Base-by-base conservation (phyloP, 2,888 invertebrate species). In the Petrolisthes manimaculis region DNA sequence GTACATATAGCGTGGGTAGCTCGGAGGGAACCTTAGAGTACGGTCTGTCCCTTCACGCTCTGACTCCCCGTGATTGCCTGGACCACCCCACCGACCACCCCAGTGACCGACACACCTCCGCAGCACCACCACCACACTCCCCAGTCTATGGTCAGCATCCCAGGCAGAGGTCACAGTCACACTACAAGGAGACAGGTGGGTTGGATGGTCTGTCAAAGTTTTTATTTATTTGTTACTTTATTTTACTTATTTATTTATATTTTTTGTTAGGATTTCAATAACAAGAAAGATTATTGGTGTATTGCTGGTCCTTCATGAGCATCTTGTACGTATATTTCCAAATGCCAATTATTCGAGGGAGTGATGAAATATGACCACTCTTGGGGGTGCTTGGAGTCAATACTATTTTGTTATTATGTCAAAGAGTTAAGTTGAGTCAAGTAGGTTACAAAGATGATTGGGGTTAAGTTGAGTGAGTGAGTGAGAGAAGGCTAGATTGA, bases 131-230 rank as follows among this genome's bases (percentile, higher is more conserved):
- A 24, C 79, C 67, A 53, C 79, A 87, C 78, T 79, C 86, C 4
- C 86, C 86, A 18, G 56, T 71, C n/a, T 87, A 87, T 71, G 81
- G 83, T 54, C 86, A 83, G 21, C n/a, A 56, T 4, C 21, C 51
- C 4, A 61, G 86, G 5, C 86, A 87, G 78, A 21, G 86, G n/a
- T 77, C 86, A 8, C 86, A 87, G 69, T 87, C 86, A 21, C 83
- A 87, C 86, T 87, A 87, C 71, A 87, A 87, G 71, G 86, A 87
- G 56, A 87, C 86, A 78, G 86, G 86, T 87, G 24, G 69, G 81
- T 14, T 5, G 18, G 51, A 18, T 61, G 1, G 37, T 37, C 37
- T 37, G 37, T 37, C 37, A 37, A 0, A 37, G 37, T 37, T 37
- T 37, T 37, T 37, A 37, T 37, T 37, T 37, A 37, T 37, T 37